Evolutionary conservation across 1,140 invertebrate species (phyloP), one percentile per base, ranked within the genome.

Genomic region (Atta cephalotes): DNA sequence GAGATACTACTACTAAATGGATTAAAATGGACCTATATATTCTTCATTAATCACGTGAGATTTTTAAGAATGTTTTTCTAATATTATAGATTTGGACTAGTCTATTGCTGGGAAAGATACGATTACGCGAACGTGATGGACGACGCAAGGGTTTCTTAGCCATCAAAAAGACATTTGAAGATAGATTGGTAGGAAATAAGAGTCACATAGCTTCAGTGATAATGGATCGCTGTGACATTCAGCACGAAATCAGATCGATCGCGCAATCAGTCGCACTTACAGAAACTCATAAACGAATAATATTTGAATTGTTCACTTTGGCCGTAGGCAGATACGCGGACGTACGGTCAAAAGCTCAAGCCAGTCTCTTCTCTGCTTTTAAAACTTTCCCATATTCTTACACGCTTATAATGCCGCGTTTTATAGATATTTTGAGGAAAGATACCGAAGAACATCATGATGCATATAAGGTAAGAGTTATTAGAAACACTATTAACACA

Each of bases 271-370:
- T 93, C 58, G 92, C 93, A 16, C 91, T 96, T 31, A 97, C 96
- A 0, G 93, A 95, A 58, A 96, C 96, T 3, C 97, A 98, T 89
- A 94, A 95, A 72, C 91, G 93, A 9, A 96, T 98, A 70, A 95
- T 98, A 66, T 89, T 96, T 10, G 96, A 97, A 94, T 91, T 98
- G n/a, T 95, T 97, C 35, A 94, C 95, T 76, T 93, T 98, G 21
- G 95, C 96, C 7, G 96, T 96, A 31, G 97, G 97, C 92, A 96
- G 96, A 90, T 98, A 98, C 90, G 96, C 96, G 88, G 96, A 96
- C 89, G 96, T 97, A 92, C 95, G 98, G 87, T 95, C 94, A 16
- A 94, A 93, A 76, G 96, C 97, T 21, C 98, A 98, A 94, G 87
- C 89, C 96, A 86, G 92, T 97, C n/a, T 96, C 95, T 63, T 88